A percentile compares a stretch with the other conserved stretches of the same genome.
Evolutionary conservation across 2,888 invertebrate species (phyloP).

Genomic region (Pandemis heparana): DNA sequence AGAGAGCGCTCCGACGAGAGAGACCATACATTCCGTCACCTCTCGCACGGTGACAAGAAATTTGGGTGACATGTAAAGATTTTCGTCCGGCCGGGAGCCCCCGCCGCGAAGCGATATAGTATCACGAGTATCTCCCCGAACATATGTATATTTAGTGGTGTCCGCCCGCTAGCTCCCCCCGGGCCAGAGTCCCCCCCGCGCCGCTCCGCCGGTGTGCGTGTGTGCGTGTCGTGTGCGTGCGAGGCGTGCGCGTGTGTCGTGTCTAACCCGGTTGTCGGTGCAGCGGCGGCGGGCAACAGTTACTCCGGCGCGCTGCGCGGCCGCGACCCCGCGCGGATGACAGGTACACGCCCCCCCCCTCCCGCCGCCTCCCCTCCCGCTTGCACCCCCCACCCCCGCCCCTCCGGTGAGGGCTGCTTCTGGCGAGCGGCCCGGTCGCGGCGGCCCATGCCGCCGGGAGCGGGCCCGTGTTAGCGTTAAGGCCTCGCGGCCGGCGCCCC

Average conservation of each 20-base stretch:
- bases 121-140: not conserved
- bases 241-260: constrained; percentile 35
- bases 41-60: not conserved
- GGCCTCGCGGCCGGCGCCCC: not conserved
- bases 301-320: constrained; percentile 97
- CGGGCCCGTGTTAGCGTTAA: not conserved
- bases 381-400: constrained; percentile 28
- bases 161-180: not conserved
- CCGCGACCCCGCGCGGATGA: constrained; percentile 92
- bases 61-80: not conserved
- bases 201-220: not conserved
- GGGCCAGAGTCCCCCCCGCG: not conserved
- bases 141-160: not conserved
- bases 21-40: too few relatives aligned
- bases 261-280: constrained; percentile 55
- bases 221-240: constrained; percentile 9
- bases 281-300: constrained; percentile 83
- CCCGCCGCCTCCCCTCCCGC: constrained; percentile 28
- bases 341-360: constrained; percentile 88
- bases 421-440: constrained; percentile 44
- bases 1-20: too few relatives aligned
- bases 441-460: not conserved
- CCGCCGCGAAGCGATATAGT: not conserved
- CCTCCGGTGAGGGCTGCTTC: constrained; percentile 34
- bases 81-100: not conserved